These are phyloP conservation scores for Tachysurus vachellii DNA, from an alignment of 2,113 vertebrate species.

Conservation along the genomic window DNA sequence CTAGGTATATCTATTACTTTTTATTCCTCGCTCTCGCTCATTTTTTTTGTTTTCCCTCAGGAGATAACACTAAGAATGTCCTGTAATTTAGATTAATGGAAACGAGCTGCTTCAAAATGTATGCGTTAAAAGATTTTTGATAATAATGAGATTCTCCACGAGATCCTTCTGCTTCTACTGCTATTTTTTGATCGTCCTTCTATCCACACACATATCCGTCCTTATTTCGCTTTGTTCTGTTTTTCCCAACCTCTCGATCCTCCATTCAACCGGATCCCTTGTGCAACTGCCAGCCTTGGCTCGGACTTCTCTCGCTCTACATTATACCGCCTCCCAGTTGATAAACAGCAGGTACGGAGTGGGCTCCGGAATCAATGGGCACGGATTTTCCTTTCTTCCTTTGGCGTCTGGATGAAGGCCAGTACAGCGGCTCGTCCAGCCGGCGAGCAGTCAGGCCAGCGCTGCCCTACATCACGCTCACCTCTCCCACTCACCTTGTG, in stretches of 20 bases:
- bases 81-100: background rate
- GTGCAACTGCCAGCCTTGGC: constrained; percentile 36
- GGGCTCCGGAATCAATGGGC: constrained; percentile 46
- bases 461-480: constrained; percentile 10
- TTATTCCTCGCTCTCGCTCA: background rate
- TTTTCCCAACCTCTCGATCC: constrained; percentile 29
- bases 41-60: background rate
- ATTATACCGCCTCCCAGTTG: constrained; percentile 53
- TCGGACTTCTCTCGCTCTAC: constrained; percentile 37
- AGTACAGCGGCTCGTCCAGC: constrained; percentile 26
- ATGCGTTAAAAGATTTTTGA: background rate
- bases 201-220: background rate
- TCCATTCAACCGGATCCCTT: constrained; percentile 22
- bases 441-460: constrained; percentile 36
- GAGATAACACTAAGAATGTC: background rate
- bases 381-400: constrained; percentile 43
- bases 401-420: constrained; percentile 17
- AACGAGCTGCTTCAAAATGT: background rate
- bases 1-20: background rate
- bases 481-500: constrained; percentile 20
- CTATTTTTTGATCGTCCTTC: constrained; percentile 5
- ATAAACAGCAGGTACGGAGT: constrained; percentile 48
- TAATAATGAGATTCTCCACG: background rate
- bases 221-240: constrained; percentile 1
- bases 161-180: background rate